phyloP scores from a whole-genome alignment of 2,888 invertebrate genomes.

The Tethea ocularis region DNA sequence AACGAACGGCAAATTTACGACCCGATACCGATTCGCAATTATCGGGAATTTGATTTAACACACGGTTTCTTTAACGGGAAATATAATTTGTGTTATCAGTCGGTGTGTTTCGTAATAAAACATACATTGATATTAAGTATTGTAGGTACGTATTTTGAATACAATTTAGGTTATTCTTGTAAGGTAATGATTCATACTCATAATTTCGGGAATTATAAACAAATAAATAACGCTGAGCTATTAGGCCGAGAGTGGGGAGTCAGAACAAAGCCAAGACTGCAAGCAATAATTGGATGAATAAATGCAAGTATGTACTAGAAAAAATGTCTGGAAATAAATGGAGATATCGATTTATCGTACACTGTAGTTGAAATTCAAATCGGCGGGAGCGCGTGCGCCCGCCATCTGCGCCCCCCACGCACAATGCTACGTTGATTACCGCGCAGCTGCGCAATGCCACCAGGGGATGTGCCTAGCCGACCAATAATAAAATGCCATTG shows the following conservation, averaged over 20 bases:
- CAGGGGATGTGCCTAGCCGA: constrained; percentile 49
- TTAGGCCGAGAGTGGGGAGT: no score
- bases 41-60: constrained; percentile 53
- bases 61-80: constrained; percentile 42
- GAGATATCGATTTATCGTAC: constrained; percentile 63
- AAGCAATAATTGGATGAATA: neutral
- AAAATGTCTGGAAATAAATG: constrained; percentile 22
- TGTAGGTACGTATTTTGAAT: no score
- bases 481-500: constrained; percentile 34
- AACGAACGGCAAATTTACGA: constrained; percentile 48
- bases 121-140: no score
- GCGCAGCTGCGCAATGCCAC: constrained; percentile 65
- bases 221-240: no score
- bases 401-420: constrained; percentile 81
- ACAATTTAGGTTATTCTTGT: no score
- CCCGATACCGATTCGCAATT: constrained; percentile 58
- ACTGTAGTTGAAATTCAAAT: constrained; percentile 32
- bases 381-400: constrained; percentile 49
- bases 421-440: constrained; percentile 68
- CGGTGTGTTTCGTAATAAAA: no score
- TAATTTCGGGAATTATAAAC: no score
- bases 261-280: no score
- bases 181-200: no score
- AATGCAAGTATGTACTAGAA: constrained; percentile 16
- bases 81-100: constrained; percentile 6